Evolutionary conservation across 2,113 vertebrate species (phyloP).

Genomic region (Rutilus rutilus): DNA sequence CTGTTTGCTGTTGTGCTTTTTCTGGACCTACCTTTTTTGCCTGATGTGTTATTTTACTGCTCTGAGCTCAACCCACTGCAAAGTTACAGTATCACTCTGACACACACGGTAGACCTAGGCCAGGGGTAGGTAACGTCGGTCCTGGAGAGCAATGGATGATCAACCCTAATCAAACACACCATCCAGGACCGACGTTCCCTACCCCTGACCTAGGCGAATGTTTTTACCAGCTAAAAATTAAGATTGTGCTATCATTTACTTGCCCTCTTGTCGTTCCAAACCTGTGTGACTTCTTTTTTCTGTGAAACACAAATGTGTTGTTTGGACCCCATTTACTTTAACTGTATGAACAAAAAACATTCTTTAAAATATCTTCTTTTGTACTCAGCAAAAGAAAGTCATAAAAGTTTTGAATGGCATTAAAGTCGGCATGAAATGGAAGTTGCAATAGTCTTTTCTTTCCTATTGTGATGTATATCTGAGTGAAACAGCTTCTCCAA

Average conservation of each 20-base stretch:
- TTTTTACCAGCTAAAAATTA: constrained; percentile 1
- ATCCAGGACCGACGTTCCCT: too few relatives aligned
- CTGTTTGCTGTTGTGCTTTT: constrained; percentile 5
- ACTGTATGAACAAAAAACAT: background rate
- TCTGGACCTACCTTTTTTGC: constrained; percentile 1
- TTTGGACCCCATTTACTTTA: background rate
- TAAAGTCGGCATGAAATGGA: too few relatives aligned
- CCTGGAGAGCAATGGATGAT: too few relatives aligned
- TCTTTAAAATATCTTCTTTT: background rate
- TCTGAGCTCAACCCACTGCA: background rate
- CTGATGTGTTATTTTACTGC: background rate
- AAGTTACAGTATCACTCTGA: background rate
- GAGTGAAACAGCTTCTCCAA: too few relatives aligned
- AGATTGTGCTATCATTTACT: background rate
- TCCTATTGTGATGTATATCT: too few relatives aligned
- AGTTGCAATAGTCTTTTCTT: too few relatives aligned
- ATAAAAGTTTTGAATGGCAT: background rate
- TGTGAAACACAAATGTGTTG: background rate
- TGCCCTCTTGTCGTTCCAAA: background rate
- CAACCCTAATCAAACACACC: too few relatives aligned
- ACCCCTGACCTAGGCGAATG: background rate
- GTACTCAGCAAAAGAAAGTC: background rate
- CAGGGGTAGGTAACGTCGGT: too few relatives aligned
- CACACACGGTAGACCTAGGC: too few relatives aligned
- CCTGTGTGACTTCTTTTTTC: background rate